phyloP scores from a whole-genome alignment of 2,113 vertebrate species.

The Mobula hypostoma region DNA sequence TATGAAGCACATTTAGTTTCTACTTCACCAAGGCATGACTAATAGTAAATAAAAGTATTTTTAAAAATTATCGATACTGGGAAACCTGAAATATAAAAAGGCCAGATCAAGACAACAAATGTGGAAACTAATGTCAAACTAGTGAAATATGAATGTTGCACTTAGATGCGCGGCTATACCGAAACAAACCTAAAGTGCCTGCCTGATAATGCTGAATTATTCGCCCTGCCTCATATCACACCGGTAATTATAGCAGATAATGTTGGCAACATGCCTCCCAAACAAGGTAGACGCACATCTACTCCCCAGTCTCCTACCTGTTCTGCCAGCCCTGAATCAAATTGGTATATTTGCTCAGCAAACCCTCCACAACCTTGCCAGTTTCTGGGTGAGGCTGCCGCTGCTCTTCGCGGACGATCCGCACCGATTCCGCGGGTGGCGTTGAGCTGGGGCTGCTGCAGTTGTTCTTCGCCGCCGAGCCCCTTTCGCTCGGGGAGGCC shows the following conservation, averaged over 20 bases:
- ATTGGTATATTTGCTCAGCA: conserved; percentile 95
- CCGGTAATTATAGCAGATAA: background rate
- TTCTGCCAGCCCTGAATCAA: conserved; percentile 95
- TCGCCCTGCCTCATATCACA: background rate
- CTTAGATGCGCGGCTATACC: background rate
- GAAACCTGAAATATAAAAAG: too few species aligned
- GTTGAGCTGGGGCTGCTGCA: conserved; percentile 63
- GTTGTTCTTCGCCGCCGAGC: conserved; percentile 28
- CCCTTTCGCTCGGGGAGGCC: conserved; percentile 48
- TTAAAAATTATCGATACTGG: too few species aligned
- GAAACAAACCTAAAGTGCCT: too few species aligned
- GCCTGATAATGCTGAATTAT: background rate
- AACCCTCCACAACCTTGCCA: conserved; percentile 62
- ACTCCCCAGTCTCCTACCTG: conserved; percentile 64
- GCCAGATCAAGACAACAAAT: too few species aligned
- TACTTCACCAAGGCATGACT: background rate
- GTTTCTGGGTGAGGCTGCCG: conserved; percentile 49
- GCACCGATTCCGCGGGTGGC: conserved; percentile 51
- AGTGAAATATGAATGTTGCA: background rate
- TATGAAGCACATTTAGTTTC: background rate
- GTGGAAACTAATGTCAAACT: background rate
- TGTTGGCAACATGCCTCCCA: too few species aligned
- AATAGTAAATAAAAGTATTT: too few species aligned
- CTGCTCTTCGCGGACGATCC: conserved; percentile 52
- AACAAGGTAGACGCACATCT: background rate